Evolutionary conservation across 2,797 vertebrate genomes (phyloP).

Genomic region (Sebastes taczanowskii): DNA sequence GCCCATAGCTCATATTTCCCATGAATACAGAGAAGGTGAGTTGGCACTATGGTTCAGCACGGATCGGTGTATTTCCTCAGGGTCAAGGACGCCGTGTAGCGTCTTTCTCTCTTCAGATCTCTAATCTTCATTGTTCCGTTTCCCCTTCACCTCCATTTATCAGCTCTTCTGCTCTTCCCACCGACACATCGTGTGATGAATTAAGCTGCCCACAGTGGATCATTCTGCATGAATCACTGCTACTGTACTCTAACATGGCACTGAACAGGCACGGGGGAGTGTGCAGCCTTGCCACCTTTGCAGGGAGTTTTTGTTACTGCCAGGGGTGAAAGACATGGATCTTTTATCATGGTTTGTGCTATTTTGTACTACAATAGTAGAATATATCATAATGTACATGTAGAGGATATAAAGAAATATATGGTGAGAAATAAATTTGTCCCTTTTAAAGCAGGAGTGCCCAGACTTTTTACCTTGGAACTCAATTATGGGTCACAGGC

Average conservation of each 20-base stretch:
- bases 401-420: background rate
- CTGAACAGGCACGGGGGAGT: background rate
- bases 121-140: constrained; percentile 42
- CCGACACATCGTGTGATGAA: constrained; percentile 47
- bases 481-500: too few relatives aligned
- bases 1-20: constrained; percentile 10
- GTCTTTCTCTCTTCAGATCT: constrained; percentile 12
- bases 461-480: too few relatives aligned
- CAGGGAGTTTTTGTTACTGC: background rate
- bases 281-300: background rate
- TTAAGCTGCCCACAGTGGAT: constrained; percentile 6
- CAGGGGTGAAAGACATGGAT: background rate
- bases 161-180: constrained; percentile 30
- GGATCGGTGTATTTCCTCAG: constrained; percentile 5
- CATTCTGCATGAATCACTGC: constrained; percentile 40
- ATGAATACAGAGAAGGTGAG: constrained; percentile 26
- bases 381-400: background rate
- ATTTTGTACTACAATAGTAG: background rate
- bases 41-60: background rate
- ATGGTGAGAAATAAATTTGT: background rate
- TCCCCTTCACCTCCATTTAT: constrained; percentile 48
- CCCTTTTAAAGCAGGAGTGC: too few relatives aligned
- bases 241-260: constrained; percentile 5
- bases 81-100: constrained; percentile 33
- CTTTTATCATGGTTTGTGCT: background rate